Evolutionary conservation across 2,797 vertebrate genomes (phyloP).

Genomic region (Mus caroli): DNA sequence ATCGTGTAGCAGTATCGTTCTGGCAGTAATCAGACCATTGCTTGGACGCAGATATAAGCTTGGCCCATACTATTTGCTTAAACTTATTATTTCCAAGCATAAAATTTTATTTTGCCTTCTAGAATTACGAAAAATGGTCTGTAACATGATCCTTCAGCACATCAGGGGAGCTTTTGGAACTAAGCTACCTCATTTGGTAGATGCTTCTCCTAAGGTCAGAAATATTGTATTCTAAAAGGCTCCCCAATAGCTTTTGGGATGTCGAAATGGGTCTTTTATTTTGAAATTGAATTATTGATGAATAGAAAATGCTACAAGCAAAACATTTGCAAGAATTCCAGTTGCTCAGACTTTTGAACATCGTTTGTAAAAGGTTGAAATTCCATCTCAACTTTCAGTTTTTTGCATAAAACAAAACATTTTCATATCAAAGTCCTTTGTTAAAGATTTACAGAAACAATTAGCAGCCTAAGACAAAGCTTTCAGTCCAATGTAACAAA

Average conservation of each 20-base stretch:
- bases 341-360: slow-evolving; percentile 73
- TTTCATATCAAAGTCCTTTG: slow-evolving; percentile 64
- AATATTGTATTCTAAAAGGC: slow-evolving; percentile 82
- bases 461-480: slow-evolving; percentile 48
- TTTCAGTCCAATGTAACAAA: slow-evolving; percentile 64
- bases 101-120: slow-evolving; percentile 92
- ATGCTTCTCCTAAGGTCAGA: slow-evolving; percentile 71
- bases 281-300: slow-evolving; percentile 86
- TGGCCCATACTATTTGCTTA: slow-evolving; percentile 89
- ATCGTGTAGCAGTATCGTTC: slow-evolving; percentile 94
- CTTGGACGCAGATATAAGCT: slow-evolving; percentile 89
- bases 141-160: slow-evolving; percentile 95
- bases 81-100: slow-evolving; percentile 92
- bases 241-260: slow-evolving; percentile 77
- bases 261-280: slow-evolving; percentile 76
- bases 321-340: slow-evolving; percentile 81
- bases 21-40: slow-evolving; percentile 90
- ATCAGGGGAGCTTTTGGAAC: slow-evolving; percentile 88
- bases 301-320: slow-evolving; percentile 78
- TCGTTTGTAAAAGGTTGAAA: slow-evolving; percentile 66
- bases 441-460: slow-evolving; percentile 70
- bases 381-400: slow-evolving; percentile 62
- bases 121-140: slow-evolving; percentile 93
- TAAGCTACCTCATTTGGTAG: slow-evolving; percentile 80
- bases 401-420: slow-evolving; percentile 52